phyloP scores from a whole-genome alignment of 1,140 invertebrate genomes.

The Cyclina sinensis region DNA sequence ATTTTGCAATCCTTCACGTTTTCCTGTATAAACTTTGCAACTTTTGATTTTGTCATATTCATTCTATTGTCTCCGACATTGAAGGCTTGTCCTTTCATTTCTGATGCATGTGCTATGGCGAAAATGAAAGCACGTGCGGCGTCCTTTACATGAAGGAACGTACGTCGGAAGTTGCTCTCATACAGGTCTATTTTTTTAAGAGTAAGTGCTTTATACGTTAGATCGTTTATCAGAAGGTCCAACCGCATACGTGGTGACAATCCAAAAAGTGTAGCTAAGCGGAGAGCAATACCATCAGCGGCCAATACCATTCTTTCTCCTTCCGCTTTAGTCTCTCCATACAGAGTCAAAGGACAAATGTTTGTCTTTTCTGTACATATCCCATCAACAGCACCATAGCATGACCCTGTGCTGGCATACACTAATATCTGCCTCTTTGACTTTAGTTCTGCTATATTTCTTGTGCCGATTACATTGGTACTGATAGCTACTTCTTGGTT shows the following conservation, averaged over 20 bases:
- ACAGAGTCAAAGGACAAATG: conserved; percentile 79
- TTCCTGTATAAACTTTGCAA: conserved; percentile 73
- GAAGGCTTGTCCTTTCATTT: conserved; percentile 75
- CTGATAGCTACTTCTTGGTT: conserved; percentile 75
- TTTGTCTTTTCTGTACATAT: conserved; percentile 80
- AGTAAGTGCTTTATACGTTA: conserved; percentile 81
- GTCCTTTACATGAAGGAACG: too few relatives aligned
- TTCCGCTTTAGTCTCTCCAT: conserved; percentile 80
- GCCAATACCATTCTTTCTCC: conserved; percentile 77
- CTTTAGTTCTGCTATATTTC: conserved; percentile 75
- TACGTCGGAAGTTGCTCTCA: conserved; percentile 79
- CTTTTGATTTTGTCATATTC: conserved; percentile 77
- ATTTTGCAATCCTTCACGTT: conserved; percentile 71
- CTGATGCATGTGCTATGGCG: conserved; percentile 74
- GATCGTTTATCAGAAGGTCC: too few relatives aligned
- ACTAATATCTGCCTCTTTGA: conserved; percentile 75
- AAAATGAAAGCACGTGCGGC: conserved; percentile 79
- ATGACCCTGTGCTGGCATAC: too few relatives aligned
- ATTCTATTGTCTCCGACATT: too few relatives aligned
- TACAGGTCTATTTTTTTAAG: conserved; percentile 81
- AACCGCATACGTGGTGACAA: conserved; percentile 79
- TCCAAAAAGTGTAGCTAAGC: conserved; percentile 82
- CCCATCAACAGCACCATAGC: conserved; percentile 81
- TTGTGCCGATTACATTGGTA: conserved; percentile 79
- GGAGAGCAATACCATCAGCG: conserved; percentile 75